Base-by-base conservation (phyloP, 1,140 invertebrate species). In the Sminthurides bifidus region DNA sequence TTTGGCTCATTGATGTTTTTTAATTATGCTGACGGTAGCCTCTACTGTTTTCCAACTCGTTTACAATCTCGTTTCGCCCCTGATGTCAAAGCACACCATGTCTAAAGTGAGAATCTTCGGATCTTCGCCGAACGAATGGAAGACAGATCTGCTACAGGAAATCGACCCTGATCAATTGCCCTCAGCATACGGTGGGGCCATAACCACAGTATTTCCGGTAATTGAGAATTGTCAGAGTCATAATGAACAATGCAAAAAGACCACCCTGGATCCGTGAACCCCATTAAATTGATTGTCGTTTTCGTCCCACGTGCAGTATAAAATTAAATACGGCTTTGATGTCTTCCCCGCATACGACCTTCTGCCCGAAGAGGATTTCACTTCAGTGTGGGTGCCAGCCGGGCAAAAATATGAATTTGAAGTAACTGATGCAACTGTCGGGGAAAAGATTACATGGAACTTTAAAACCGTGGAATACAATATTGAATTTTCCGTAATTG, bases 91-190 rank as follows among this genome's bases (percentile, higher is more conserved):
- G 61, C 84, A 87, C 65, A 93, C 90, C 30, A 75, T 87, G 62
- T 82, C 82, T 3, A 95, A 95, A 75, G 90, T 95, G 27, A 77
- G 83, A 65, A 89, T 95, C 46, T 81, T 81, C 65, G 86, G 87
- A 67, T 70, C 76, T 1, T 84, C 87, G 56, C 73, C 77, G 1
- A 74, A 72, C 31, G 86, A 88, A 70, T 93, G 87, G 83, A 79
- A 84, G 67, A 68, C 81, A 15, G 77, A 76, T 6, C 67, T 94
- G 12, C 72, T 88, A 14, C 74, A 79, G 26, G 67, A 74, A 37
- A 76, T 86, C 12, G 73, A 81, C 14, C 68, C 80, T 1, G 81
- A 87, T 61, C 79, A 84, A 58, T 70, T 94, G n/a, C 91, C 92
- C 0, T 76, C 72, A 21, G 76, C 81, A 69, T 87, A 81, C 60